These are phyloP conservation scores for Sciurus niger DNA, from an alignment of 2,113 vertebrate genomes.

Conservation along the genomic window DNA sequence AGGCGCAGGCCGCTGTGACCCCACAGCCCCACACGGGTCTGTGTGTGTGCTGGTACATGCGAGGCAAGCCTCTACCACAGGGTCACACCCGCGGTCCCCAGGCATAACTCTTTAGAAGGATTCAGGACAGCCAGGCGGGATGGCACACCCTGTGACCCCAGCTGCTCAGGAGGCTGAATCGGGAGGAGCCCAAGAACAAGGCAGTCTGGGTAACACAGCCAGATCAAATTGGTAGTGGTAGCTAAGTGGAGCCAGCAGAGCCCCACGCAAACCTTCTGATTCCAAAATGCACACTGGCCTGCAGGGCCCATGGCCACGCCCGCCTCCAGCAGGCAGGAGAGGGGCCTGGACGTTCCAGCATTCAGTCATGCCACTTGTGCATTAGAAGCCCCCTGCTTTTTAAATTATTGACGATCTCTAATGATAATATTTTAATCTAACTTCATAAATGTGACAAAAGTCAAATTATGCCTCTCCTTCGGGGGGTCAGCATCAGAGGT, in stretches of 20 bases:
- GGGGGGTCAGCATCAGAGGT: no score
- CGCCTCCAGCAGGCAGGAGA: neutral
- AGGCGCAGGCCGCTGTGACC: fast-evolving
- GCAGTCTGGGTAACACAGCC: neutral
- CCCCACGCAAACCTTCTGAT: neutral
- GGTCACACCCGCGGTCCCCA: neutral
- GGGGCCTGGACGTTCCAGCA: neutral
- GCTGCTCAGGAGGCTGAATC: neutral
- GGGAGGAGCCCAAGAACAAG: neutral
- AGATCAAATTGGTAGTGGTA: no score
- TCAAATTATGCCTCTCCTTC: no score
- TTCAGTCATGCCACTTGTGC: neutral
- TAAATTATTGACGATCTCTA: neutral
- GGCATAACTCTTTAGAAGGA: neutral
- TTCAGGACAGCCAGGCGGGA: neutral
- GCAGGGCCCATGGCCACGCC: fast-evolving
- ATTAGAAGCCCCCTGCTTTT: neutral
- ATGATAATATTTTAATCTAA: constrained; percentile 6
- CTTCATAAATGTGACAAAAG: neutral
- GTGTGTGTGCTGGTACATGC: neutral
- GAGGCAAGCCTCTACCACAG: neutral
- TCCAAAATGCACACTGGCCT: fast-evolving
- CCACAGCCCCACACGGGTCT: no score
- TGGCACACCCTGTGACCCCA: neutral
- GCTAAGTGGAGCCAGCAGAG: fast-evolving